These are phyloP conservation scores for Enteromius treurensis DNA, from an alignment of 2,797 vertebrate species.

Conservation along the genomic window DNA sequence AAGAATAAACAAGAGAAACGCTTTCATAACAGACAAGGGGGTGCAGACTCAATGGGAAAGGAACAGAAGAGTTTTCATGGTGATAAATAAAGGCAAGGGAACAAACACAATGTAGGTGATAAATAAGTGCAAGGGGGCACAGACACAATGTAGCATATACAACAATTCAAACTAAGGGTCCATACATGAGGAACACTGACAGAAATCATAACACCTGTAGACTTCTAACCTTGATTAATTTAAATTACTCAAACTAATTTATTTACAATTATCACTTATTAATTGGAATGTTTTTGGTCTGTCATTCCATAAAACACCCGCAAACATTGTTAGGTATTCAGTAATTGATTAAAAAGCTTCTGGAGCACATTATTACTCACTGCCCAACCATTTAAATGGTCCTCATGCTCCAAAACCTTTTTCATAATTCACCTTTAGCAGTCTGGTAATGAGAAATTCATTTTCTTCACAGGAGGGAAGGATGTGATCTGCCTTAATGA, in stretches of 20 bases:
- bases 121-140: no score
- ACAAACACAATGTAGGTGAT: no score
- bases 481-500: conserved; percentile 47
- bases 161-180: no score
- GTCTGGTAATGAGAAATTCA: conserved; percentile 46
- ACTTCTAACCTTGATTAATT: background rate
- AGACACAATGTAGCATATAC: no score
- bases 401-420: conserved; percentile 11
- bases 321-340: background rate
- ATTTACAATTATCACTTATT: background rate
- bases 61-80: no score
- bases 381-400: conserved; percentile 29
- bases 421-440: conserved; percentile 47
- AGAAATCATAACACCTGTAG: background rate
- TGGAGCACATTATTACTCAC: conserved; percentile 25
- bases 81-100: no score
- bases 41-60: no score
- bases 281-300: background rate
- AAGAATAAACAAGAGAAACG: no score
- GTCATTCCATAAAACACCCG: conserved; percentile 15
- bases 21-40: no score
- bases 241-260: background rate
- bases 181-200: no score
- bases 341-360: conserved; percentile 23
- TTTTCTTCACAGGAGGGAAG: conserved; percentile 42